Evolutionary conservation across 1,140 invertebrate species (phyloP).

Genomic region (Meloidogyne floridensis): DNA sequence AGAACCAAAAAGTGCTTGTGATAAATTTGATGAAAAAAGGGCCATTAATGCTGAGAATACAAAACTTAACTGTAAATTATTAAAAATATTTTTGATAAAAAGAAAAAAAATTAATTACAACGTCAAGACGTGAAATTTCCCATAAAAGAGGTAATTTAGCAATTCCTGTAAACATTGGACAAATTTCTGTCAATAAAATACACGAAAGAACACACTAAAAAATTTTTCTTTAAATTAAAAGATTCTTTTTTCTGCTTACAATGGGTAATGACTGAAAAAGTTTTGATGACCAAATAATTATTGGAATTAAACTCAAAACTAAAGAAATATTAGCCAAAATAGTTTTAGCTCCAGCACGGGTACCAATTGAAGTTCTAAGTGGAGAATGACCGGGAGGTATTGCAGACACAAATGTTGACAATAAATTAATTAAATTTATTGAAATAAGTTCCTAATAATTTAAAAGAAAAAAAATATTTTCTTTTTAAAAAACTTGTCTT

Average conservation of each 20-base stretch:
- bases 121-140: constrained; percentile 46
- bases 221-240: not conserved
- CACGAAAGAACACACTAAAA: constrained; percentile 48
- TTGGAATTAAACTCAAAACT: constrained; percentile 37
- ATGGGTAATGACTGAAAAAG: constrained; percentile 45
- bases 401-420: constrained; percentile 38
- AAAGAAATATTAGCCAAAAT: constrained; percentile 43
- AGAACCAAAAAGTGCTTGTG: constrained; percentile 40
- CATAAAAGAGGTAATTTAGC: constrained; percentile 35
- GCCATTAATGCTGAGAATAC: constrained; percentile 40
- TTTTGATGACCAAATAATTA: constrained; percentile 35
- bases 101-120: constrained; percentile 32
- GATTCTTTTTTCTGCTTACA: constrained; percentile 24
- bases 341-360: constrained; percentile 46
- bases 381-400: constrained; percentile 38
- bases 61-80: constrained; percentile 40
- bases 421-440: constrained; percentile 34
- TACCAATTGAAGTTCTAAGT: constrained; percentile 37
- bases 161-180: constrained; percentile 32
- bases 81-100: not conserved
- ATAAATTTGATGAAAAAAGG: constrained; percentile 33
- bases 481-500: constrained; percentile 35
- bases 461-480: not conserved
- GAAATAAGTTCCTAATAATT: constrained; percentile 44
- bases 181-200: constrained; percentile 37